A percentile compares a stretch with the other conserved stretches of the same genome.
Conservation (phyloP, 1,140 invertebrate species). For the Doryteuthis pealeii region DNA sequence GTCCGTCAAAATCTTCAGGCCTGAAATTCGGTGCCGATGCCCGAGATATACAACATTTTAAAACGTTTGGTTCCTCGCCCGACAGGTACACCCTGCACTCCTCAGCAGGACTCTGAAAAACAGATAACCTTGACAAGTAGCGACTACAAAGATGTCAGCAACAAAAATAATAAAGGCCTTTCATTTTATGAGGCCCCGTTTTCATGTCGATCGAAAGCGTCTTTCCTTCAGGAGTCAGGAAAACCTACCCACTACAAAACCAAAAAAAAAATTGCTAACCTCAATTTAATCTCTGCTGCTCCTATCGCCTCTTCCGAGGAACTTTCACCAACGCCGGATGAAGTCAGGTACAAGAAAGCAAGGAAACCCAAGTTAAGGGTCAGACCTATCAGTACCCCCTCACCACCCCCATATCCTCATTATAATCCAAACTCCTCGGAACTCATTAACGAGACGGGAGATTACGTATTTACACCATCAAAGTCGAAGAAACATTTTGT, state of each 20-base stretch:
- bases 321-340: not conserved
- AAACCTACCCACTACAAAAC: not conserved
- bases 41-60: not conserved
- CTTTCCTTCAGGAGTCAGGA: not conserved
- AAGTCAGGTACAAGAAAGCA: too few species aligned
- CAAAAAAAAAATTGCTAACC: not conserved
- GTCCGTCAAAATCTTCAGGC: not conserved
- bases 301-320: slow-evolving; percentile 5
- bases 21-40: not conserved
- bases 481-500: too few species aligned
- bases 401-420: too few species aligned
- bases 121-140: too few species aligned
- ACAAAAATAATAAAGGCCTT: not conserved
- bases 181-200: not conserved
- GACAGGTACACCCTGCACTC: not conserved
- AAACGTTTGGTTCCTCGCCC: not conserved
- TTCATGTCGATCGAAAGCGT: not conserved
- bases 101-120: not conserved
- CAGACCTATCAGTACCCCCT: too few species aligned
- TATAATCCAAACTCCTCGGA: too few species aligned
- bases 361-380: too few species aligned
- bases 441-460: too few species aligned
- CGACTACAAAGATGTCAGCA: not conserved
- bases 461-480: too few species aligned
- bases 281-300: not conserved